These are phyloP conservation scores for Formicarius rufipectus DNA, from an alignment of 2,113 vertebrate species.

Conservation along the genomic window DNA sequence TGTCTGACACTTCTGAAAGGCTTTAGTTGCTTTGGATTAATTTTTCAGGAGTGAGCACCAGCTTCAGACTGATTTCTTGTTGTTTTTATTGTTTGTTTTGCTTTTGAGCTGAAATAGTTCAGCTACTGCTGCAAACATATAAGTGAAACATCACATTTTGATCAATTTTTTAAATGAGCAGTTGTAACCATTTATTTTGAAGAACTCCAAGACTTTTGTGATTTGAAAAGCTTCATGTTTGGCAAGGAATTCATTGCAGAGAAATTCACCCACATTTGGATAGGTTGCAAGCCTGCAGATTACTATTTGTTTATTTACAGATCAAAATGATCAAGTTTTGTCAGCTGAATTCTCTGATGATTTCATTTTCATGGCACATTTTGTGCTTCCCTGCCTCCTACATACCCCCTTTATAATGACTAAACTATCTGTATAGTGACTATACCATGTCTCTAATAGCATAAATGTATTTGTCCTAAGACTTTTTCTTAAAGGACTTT, in stretches of 20 bases:
- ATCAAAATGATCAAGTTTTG: neutral
- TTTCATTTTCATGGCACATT: neutral
- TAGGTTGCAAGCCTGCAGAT: neutral
- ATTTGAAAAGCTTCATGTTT: neutral
- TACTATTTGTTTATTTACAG: neutral
- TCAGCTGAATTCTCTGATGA: neutral
- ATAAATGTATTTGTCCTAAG: neutral
- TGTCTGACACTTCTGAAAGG: neutral
- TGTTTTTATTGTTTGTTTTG: neutral
- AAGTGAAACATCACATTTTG: neutral
- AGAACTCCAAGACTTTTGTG: neutral
- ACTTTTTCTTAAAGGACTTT: neutral
- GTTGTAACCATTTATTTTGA: neutral
- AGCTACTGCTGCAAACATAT: neutral
- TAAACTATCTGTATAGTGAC: neutral
- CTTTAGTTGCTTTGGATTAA: neutral
- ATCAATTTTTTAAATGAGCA: neutral
- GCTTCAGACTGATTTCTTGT: neutral
- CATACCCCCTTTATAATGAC: neutral
- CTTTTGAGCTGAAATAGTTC: neutral
- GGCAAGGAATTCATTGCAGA: neutral
- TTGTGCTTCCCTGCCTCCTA: neutral
- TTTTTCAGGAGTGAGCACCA: neutral
- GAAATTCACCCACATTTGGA: neutral
- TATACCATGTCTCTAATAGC: neutral